Conservation (phyloP, 1,140 invertebrate genomes). For the Aphidius gifuensis region DNA sequence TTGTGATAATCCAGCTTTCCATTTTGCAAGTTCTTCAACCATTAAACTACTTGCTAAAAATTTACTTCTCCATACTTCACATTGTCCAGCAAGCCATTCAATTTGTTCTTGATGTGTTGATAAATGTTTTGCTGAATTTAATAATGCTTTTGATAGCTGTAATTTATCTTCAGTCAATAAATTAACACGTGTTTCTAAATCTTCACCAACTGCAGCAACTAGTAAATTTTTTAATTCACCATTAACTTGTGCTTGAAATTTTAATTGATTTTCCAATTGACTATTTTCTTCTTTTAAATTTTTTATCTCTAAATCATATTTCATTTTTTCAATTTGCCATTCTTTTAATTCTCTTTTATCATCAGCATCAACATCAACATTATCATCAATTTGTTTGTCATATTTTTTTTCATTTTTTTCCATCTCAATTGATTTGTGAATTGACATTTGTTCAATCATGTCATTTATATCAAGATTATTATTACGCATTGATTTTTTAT, state of each 20-base stretch:
- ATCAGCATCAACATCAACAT: not conserved
- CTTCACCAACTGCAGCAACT: slow-evolving; percentile 91
- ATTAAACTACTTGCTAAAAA: slow-evolving; percentile 90
- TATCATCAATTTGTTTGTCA: slow-evolving; percentile 9
- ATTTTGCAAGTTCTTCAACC: slow-evolving; percentile 83
- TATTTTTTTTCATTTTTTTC: slow-evolving; percentile 39
- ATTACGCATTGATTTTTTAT: slow-evolving; percentile 49
- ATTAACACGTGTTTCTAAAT: slow-evolving; percentile 84
- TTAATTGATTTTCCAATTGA: slow-evolving; percentile 68
- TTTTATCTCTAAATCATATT: slow-evolving; percentile 57
- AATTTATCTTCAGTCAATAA: slow-evolving; percentile 87
- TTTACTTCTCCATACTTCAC: slow-evolving; percentile 94
- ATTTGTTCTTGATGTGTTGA: slow-evolving; percentile 87
- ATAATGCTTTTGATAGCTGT: slow-evolving; percentile 77
- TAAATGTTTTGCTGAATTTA: slow-evolving; percentile 80
- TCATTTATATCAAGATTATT: slow-evolving; percentile 71
- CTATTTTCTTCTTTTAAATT: slow-evolving; percentile 62
- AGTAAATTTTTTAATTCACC: slow-evolving; percentile 88
- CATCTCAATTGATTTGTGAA: slow-evolving; percentile 47
- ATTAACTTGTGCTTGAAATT: slow-evolving; percentile 76
- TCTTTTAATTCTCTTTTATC: slow-evolving; percentile 32
- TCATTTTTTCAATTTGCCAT: slow-evolving; percentile 45
- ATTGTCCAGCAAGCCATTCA: slow-evolving; percentile 87
- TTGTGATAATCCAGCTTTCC: slow-evolving; percentile 76
- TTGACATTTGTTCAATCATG: slow-evolving; percentile 66